Conservation (phyloP, 2,797 vertebrate genomes). For the Eleutherodactylus coqui region DNA sequence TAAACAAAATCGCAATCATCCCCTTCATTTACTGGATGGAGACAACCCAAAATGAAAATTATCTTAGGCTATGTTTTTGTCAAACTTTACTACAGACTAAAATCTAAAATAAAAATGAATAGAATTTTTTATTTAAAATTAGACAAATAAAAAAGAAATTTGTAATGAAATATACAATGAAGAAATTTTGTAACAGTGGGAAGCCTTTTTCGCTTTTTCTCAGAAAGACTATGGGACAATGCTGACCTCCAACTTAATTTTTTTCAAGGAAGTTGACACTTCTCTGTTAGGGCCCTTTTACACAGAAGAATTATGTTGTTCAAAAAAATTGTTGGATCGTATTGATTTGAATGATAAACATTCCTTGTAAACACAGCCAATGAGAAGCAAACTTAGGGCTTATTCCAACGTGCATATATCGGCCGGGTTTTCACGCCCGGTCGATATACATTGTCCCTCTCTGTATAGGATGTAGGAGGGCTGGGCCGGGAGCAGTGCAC, state of each 20-base stretch:
- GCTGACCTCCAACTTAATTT: background rate
- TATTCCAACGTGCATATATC: too few relatives aligned
- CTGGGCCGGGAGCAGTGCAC: too few relatives aligned
- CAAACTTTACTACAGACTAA: background rate
- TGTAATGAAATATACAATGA: background rate
- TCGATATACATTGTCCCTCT: too few relatives aligned
- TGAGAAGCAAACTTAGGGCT: too few relatives aligned
- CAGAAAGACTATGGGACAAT: background rate
- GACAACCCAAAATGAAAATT: background rate
- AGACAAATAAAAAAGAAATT: background rate
- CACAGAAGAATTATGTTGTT: too few relatives aligned
- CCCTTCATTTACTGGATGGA: background rate
- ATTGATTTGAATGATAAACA: too few relatives aligned
- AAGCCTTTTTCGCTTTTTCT: background rate
- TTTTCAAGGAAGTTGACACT: background rate
- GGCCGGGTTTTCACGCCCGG: too few relatives aligned
- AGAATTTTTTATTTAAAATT: background rate
- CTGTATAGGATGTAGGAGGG: too few relatives aligned
- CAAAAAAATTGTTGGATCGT: too few relatives aligned
- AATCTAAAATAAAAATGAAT: background rate
- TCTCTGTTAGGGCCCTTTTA: background rate
- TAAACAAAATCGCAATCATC: constrained; percentile 6
- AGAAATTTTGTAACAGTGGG: background rate
- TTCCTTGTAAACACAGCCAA: too few relatives aligned
- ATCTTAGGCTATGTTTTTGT: background rate